Base-by-base conservation (phyloP, 53 echinoderm and acorn worm genomes). In the Antedon mediterranea region DNA sequence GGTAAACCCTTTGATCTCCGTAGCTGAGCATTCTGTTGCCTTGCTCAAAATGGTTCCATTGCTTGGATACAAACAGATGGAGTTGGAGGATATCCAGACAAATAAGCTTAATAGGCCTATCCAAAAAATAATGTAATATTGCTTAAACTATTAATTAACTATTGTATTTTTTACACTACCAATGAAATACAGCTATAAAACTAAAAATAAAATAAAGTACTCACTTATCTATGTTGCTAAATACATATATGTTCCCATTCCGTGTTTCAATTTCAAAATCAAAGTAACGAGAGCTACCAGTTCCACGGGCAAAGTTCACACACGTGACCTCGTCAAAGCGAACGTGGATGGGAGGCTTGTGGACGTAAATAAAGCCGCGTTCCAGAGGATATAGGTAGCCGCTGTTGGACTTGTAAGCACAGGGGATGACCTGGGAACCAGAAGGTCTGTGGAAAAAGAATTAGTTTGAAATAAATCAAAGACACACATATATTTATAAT, bases 201-300 rank as follows among this genome's bases (percentile, higher is more conserved):
- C 30, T 1, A n/a, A n/a, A n/a, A n/a, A n/a, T n/a, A n/a, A n/a
- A n/a, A 44, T n/a, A n/a, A 41, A 15, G 2, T 30, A 71, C 91
- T 94, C 82, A 94, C 95, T 94, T 94, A 72, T 94, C 95, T 28
- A 94, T 94, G 74, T 87, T 91, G 87, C 95, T 94, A 89, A 97
- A 91, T 30, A 89, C 91, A 30, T 75, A 97, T 11, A 88, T 84
- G 5, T 82, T 85, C 15, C 87, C 85, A 34, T 85, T 97, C 84
- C 83, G 73, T 71, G 88, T 90, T 84, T 97, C 97, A 80, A 97
- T 97, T 78, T 97, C 98, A 85, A 93, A 95, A 77, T 97, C 98
- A 77, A 97, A 97, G 80, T 97, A 93, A 41, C 98, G 81, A 31
- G 89, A 80, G 85, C 98, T 97, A 76, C 92, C 90, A 15, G 98